Evolutionary conservation across 2,113 vertebrate species (phyloP).

Genomic region (Heloderma charlesbogerti): DNA sequence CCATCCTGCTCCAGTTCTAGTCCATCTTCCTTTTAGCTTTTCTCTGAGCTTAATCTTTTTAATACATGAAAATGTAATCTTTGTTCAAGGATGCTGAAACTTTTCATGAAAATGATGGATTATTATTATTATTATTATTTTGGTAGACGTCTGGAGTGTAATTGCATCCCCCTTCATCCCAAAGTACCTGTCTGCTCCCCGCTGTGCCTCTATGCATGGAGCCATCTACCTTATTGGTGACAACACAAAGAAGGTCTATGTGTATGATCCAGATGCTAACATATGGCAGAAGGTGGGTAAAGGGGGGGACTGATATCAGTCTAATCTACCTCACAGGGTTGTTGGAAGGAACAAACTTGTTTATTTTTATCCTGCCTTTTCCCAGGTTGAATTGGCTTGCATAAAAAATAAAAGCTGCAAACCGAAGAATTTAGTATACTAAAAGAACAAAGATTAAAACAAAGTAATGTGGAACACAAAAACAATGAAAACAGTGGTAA

Average conservation of each 20-base stretch:
- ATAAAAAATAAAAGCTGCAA: neutral
- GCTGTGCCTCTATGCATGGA: constrained; percentile 85
- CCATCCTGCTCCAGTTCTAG: neutral
- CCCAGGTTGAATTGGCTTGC: neutral
- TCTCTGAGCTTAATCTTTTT: neutral
- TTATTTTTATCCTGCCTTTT: neutral
- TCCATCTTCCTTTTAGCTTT: neutral
- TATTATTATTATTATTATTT: neutral
- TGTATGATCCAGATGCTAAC: constrained; percentile 91
- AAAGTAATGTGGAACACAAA: neutral
- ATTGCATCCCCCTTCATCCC: constrained; percentile 95
- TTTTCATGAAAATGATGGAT: neutral
- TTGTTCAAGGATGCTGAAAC: neutral
- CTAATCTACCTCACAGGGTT: neutral
- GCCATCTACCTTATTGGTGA: constrained; percentile 93
- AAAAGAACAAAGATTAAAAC: neutral
- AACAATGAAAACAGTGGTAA: neutral
- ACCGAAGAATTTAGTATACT: neutral
- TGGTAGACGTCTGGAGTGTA: constrained; percentile 88
- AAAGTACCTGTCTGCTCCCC: constrained; percentile 94
- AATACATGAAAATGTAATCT: constrained; percentile 1
- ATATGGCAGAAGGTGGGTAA: constrained; percentile 92
- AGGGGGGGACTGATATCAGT: neutral
- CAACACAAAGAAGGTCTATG: constrained; percentile 95
- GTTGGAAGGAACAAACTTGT: neutral